Evolutionary conservation across 2,888 invertebrate genomes (phyloP), one percentile per base, ranked within the genome.

Genomic region (Vannuccia rotundouncinata): DNA sequence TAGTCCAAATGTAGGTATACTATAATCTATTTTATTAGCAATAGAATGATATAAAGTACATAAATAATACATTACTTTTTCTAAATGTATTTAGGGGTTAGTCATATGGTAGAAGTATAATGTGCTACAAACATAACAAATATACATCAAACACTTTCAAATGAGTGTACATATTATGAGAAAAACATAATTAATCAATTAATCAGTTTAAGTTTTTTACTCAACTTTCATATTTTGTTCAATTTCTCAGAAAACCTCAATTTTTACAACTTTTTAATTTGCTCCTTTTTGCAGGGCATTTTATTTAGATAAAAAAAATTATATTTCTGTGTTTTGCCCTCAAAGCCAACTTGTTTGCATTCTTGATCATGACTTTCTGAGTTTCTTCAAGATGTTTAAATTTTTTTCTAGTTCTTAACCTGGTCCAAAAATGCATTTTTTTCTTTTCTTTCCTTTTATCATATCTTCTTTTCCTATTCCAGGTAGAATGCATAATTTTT

Each of bases 291-390:
- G 10, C 66, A 66, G 66, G 22, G 66, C 66, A 66, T 66, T 66
- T 22, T 17, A 66, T 22, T 22, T 66, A 27, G 66, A 66, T 66
- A 66, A 27, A 17, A 66, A 66, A 66, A 66, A 66, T 66, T 22
- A 5, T 27, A 22, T 17, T 45, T 10, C 17, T 45, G 45, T 45
- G 66, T 66, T 66, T 27, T 66, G 66, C 66, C 25, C 66, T 66
- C 66, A 66, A 66, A 66, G 66, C 22, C 66, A 66, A 66, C 66
- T 66, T 27, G 66, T 66, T 66, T 66, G 66, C 66, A 66, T 66
- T 66, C 66, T 66, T 22, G 66, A 66, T 13, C 66, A 66, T 66
- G 66, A 27, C 66, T 66, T 66, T 66, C 66, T 27, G 66, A 66
- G 66, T 66, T 66, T 66, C 66, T 66, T 66, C 66, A 66, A 66